phyloP scores from a whole-genome alignment of 2,113 vertebrate genomes.

The Calonectris borealis region DNA sequence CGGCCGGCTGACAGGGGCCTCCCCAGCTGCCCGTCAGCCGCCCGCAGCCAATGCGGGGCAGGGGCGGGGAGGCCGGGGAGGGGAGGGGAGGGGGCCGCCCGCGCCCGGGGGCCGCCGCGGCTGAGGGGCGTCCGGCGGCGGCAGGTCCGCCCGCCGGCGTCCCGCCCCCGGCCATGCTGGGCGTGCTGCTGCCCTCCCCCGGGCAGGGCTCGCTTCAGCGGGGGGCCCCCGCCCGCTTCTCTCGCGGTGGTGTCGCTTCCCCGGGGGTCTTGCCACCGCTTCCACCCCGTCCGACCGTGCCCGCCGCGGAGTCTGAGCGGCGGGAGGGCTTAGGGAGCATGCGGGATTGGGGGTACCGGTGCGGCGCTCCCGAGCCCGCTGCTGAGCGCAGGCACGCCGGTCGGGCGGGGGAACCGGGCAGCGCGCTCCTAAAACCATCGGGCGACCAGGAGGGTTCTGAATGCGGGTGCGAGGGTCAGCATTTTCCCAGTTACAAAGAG shows the following conservation, averaged over 20 bases:
- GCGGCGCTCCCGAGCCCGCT: neutral
- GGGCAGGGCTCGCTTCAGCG: neutral
- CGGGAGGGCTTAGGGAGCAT: neutral
- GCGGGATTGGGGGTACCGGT: neutral
- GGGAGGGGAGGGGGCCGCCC: neutral
- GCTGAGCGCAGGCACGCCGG: neutral
- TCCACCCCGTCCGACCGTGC: no score
- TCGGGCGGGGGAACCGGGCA: neutral
- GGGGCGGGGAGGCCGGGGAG: constrained; percentile 5
- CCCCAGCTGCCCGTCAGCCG: constrained; percentile 3
- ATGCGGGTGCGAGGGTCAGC: neutral
- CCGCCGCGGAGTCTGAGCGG: neutral
- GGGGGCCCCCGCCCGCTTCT: neutral
- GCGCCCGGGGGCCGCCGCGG: neutral
- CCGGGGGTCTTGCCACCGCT: neutral
- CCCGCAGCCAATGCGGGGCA: constrained; percentile 31
- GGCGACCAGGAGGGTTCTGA: neutral
- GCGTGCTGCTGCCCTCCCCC: neutral
- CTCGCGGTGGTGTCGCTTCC: neutral
- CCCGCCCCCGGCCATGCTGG: neutral
- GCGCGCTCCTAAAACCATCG: neutral
- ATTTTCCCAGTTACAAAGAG: neutral
- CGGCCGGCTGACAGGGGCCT: no score
- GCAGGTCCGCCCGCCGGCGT: no score
- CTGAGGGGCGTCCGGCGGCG: rapidly evolving